Evolutionary conservation across 2,797 vertebrate species (phyloP), one percentile per base, ranked within the genome.

Genomic region (Sebastes alutus): DNA sequence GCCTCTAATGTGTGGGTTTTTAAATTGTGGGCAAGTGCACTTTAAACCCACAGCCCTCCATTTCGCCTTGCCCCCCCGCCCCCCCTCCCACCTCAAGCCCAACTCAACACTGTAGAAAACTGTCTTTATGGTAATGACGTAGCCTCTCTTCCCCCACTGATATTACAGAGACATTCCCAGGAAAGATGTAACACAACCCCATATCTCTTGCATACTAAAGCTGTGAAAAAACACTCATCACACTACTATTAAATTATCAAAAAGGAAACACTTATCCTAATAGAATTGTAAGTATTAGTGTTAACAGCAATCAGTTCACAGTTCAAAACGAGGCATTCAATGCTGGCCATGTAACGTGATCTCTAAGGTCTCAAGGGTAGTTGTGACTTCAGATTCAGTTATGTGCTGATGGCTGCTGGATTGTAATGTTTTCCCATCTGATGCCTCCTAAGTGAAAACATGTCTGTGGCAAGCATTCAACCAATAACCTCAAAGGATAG

Each of bases 251-350:
- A 18, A 77, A 89, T 94, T 82, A 88, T 75, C 29, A 79, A 9
- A 78, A 70, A 80, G 89, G 92, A 91, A 92, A 94, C 80, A 85
- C 81, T 92, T 76, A 83, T 72, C 73, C 86, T 82, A 88, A 89
- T 82, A 80, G 66, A 78, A 88, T 78, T 89, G 60, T 54, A 67
- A 86, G 76, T 71, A 78, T 89, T 62, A 81, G 70, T 80, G 81
- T 83, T 82, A 87, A 88, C 63, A 87, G 74, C 79, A 87, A 79
- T 90, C 75, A 87, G 77, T 78, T 42, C 30, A 77, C 61, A 60
- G 68, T 87, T 89, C 49, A 76, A 85, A 64, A 70, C 1, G 3
- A 82, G 59, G 64, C 87, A 90, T 91, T 87, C 80, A 87, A 88
- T 81, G 54, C 67, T 52, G 80, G 60, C 75, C 38, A 11, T 88